Evolutionary conservation across 1,140 invertebrate species (phyloP), one percentile per base, ranked within the genome.

Genomic region (Lordiphosa stackelbergi): DNA sequence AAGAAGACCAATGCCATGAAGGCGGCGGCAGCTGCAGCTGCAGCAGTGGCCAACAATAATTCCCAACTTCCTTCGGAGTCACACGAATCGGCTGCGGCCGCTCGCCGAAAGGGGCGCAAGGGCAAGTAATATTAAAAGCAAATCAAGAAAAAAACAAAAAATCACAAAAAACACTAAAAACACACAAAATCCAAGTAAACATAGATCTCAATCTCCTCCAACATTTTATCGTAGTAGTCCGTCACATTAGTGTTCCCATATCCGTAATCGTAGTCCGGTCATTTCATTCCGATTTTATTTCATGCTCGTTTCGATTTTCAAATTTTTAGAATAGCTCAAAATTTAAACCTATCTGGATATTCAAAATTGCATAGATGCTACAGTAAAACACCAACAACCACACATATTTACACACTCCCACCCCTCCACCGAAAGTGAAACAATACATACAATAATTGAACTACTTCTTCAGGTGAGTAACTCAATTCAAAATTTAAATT

Each of bases 281-380:
- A 46, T 11, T 46, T 34, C 4, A 48, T 63, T 66, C 63, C 42
- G 47, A 47, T 56, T 56, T 56, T 11, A 48, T 52, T 63, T 66
- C 31, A 41, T 35, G 53, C 34, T 63, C 37, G 53, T 66, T 66
- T 66, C 42, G 64, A 66, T 66, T 57, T 52, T 53, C 38, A 63
- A 63, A 52, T 66, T 66, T 66, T 55, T 47, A 66, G 63, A 46
- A 28, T 46, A 61, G 28, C 47, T 10, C 9, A 46, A 53, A 16
- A 31, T 10, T 38, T 24, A 54, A 52, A 31, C 28, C 0, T 1
- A 8, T 2, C 28, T 2, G 5, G 28, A 8, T 8, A 31, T 1
- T 31, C 28, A 31, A 31, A 31, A 31, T 31, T 31, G 1, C 6
- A 31, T 31, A 8, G 28, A 2, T 7, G 6, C 28, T 5, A 6